A percentile compares a stretch with the other conserved stretches of the same genome.
Conservation (phyloP, 2,113 vertebrate genomes). For the Ornithorhynchus anatinus region DNA sequence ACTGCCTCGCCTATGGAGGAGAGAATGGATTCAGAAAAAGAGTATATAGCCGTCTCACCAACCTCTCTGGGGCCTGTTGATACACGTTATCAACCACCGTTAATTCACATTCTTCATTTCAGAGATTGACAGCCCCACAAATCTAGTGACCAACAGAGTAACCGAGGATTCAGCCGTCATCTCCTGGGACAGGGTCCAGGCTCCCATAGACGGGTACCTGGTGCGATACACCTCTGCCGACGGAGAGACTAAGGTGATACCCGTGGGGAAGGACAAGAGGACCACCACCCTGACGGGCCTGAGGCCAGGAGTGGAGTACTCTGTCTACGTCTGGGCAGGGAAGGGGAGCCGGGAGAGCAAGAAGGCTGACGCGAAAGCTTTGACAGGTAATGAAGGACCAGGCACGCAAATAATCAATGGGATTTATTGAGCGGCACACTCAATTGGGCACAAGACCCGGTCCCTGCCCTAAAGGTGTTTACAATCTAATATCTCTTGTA, state of each 20-base stretch:
- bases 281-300: conserved; percentile 62
- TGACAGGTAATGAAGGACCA: conserved; percentile 67
- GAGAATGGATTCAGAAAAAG: too few relatives aligned
- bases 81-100: too few relatives aligned
- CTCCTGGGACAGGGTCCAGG: conserved; percentile 69
- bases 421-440: too few relatives aligned
- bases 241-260: conserved; percentile 66
- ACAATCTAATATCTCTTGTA: too few relatives aligned
- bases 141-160: conserved; percentile 65
- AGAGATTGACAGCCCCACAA: conserved; percentile 70
- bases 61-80: too few relatives aligned
- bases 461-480: too few relatives aligned
- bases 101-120: too few relatives aligned
- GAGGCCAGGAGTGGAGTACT: conserved; percentile 68
- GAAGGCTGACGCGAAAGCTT: conserved; percentile 64
- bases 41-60: too few relatives aligned
- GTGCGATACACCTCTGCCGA: conserved; percentile 71
- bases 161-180: conserved; percentile 73
- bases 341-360: conserved; percentile 67
- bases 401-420: conserved; percentile 62
- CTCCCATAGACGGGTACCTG: conserved; percentile 75
- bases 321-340: conserved; percentile 68
- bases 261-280: conserved; percentile 58
- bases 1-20: too few relatives aligned
- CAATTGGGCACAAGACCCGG: too few relatives aligned